phyloP scores from a whole-genome alignment of 2,797 vertebrate species.

The Carapus acus region DNA sequence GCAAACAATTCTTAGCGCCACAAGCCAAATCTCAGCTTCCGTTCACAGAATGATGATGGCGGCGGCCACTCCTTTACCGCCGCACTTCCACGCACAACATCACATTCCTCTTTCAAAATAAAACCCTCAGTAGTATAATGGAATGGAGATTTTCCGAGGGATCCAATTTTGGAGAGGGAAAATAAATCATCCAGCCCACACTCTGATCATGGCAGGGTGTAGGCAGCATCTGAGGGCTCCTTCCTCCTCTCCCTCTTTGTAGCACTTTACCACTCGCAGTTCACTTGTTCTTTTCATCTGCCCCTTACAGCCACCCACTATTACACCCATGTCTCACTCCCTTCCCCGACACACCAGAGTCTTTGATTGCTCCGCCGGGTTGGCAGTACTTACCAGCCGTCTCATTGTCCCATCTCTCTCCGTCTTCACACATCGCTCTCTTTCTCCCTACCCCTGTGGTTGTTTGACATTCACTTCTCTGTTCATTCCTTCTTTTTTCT shows the following conservation, averaged over 20 bases:
- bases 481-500: not conserved
- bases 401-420: slow-evolving; percentile 23
- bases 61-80: slow-evolving; percentile 30
- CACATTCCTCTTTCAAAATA: slow-evolving; percentile 49
- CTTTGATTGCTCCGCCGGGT: slow-evolving; percentile 30
- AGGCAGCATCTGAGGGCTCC: slow-evolving; percentile 47
- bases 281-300: slow-evolving; percentile 61
- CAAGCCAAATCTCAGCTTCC: slow-evolving; percentile 33
- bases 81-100: slow-evolving; percentile 29
- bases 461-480: slow-evolving; percentile 11
- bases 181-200: slow-evolving; percentile 51
- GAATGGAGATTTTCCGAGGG: slow-evolving; percentile 39
- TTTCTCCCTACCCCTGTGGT: slow-evolving; percentile 5
- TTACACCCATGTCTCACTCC: slow-evolving; percentile 55
- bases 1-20: slow-evolving; percentile 21
- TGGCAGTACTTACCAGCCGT: slow-evolving; percentile 20
- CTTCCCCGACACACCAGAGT: slow-evolving; percentile 23
- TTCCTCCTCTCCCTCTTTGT: slow-evolving; percentile 30
- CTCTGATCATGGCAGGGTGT: slow-evolving; percentile 61
- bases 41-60: too few species aligned
- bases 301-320: slow-evolving; percentile 37
- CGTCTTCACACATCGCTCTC: not conserved
- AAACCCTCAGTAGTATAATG: slow-evolving; percentile 59
- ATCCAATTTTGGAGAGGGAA: slow-evolving; percentile 44
- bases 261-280: slow-evolving; percentile 47